Conservation (phyloP, 1,140 invertebrate genomes). For the Bombus fervidus region DNA sequence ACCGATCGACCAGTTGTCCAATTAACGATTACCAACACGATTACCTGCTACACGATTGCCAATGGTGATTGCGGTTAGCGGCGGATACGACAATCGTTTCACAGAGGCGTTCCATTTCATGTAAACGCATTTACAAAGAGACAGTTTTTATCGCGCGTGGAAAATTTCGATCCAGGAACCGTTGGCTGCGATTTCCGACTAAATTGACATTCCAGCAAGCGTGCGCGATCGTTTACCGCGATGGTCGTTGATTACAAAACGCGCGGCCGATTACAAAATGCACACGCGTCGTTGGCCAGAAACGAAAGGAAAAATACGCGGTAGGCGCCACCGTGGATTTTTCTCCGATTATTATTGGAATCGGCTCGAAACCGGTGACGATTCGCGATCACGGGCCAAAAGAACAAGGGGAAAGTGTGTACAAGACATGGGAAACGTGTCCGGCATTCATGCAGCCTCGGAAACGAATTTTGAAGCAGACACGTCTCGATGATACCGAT, state of each 20-base stretch:
- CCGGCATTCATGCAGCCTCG: constrained; percentile 54
- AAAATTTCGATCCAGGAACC: constrained; percentile 33
- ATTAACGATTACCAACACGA: constrained; percentile 41
- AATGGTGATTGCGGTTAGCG: not conserved
- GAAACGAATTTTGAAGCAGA: constrained; percentile 57
- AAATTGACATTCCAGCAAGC: constrained; percentile 70
- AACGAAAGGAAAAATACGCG: constrained; percentile 57
- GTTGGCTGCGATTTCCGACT: constrained; percentile 56
- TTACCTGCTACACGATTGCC: constrained; percentile 2
- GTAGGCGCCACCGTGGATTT: constrained; percentile 42
- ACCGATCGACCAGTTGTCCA: constrained; percentile 6
- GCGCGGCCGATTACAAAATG: constrained; percentile 57
- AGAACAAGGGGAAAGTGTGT: constrained; percentile 66
- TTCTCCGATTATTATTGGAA: constrained; percentile 53
- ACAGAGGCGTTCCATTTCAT: not conserved
- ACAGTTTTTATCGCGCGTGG: not conserved
- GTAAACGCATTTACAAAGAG: not conserved
- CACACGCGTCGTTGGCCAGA: constrained; percentile 31
- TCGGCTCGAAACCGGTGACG: constrained; percentile 12
- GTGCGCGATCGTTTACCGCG: constrained; percentile 17
- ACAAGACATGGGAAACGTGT: constrained; percentile 63
- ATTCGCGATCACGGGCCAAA: constrained; percentile 60
- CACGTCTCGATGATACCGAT: constrained; percentile 12
- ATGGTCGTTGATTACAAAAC: constrained; percentile 51
- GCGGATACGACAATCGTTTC: not conserved